phyloP scores from a whole-genome alignment of 2,113 vertebrate species.

The Ageneiosus marmoratus region DNA sequence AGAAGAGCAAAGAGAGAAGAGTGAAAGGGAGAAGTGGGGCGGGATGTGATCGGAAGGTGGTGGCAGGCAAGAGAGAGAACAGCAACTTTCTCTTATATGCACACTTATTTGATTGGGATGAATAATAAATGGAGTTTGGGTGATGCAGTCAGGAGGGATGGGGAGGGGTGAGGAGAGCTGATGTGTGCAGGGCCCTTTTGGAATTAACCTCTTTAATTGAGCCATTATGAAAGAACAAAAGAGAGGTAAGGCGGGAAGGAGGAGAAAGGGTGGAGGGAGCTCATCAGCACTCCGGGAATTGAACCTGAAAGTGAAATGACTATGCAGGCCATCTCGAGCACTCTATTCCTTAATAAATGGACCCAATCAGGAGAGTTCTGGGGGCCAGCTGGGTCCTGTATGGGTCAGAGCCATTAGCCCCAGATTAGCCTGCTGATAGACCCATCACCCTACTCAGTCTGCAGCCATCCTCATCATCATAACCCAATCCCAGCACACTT shows the following conservation, averaged over 20 bases:
- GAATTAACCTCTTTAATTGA: conserved; percentile 83
- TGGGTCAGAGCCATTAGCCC: conserved; percentile 79
- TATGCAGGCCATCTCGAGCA: conserved; percentile 61
- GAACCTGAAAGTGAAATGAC: conserved; percentile 68
- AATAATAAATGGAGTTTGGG: conserved; percentile 92
- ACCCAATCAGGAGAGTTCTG: conserved; percentile 73
- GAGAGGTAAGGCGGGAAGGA: conserved; percentile 39
- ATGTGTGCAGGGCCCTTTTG: conserved; percentile 69
- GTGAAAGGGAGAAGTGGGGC: conserved; percentile 68
- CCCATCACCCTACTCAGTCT: conserved; percentile 68
- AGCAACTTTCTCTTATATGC: conserved; percentile 92
- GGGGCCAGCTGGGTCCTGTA: conserved; percentile 76
- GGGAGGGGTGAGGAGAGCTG: conserved; percentile 47
- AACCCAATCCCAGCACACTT: conserved; percentile 64
- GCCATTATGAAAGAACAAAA: conserved; percentile 75
- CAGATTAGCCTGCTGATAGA: conserved; percentile 74
- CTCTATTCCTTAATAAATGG: conserved; percentile 72
- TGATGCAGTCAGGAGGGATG: conserved; percentile 54
- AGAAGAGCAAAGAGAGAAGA: conserved; percentile 58
- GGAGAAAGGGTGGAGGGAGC: conserved; percentile 55
- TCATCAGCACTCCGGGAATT: conserved; percentile 69
- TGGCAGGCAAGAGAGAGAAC: conserved; percentile 59
- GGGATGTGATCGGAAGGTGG: conserved; percentile 59
- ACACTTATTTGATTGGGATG: conserved; percentile 98
- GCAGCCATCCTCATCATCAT: conserved; percentile 73